Evolutionary conservation across 2,888 invertebrate genomes (phyloP).

Genomic region (Sarcophaga caerulescens): DNA sequence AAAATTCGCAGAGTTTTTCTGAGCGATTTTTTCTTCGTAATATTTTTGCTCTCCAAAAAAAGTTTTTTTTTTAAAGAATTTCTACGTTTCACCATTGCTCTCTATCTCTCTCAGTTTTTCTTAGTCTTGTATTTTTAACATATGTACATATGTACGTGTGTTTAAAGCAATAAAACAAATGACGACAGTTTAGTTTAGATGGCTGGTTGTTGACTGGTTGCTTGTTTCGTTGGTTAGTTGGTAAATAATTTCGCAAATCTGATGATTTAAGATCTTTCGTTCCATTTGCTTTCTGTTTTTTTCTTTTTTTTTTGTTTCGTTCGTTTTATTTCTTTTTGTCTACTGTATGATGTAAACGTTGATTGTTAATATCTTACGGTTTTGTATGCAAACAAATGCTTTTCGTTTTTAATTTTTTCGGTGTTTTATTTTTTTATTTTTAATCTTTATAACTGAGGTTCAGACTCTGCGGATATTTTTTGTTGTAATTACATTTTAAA

Average conservation of each 20-base stretch:
- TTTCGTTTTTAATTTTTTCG: too few relatives aligned
- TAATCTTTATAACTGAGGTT: too few relatives aligned
- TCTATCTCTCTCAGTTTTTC: too few relatives aligned
- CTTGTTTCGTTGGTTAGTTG: not conserved
- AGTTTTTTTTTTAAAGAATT: not conserved
- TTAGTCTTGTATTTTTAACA: not conserved
- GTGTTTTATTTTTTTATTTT: too few relatives aligned
- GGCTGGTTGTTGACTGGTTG: not conserved
- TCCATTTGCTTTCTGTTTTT: not conserved
- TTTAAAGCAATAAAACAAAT: constrained; percentile 36
- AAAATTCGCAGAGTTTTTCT: constrained; percentile 6
- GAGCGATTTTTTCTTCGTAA: not conserved
- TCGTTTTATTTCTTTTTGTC: not conserved
- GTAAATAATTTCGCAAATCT: constrained; percentile 48
- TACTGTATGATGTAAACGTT: not conserved
- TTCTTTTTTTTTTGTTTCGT: not conserved
- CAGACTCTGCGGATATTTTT: too few relatives aligned
- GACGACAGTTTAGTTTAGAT: constrained; percentile 42
- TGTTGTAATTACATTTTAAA: too few relatives aligned
- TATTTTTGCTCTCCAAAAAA: not conserved
- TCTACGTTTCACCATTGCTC: too few relatives aligned
- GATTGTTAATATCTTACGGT: too few relatives aligned
- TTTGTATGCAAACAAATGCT: too few relatives aligned
- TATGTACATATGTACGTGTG: not conserved
- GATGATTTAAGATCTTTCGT: constrained; percentile 23